These are phyloP conservation scores for Nebria salina DNA, from an alignment of 2,888 invertebrate species.

Conservation along the genomic window DNA sequence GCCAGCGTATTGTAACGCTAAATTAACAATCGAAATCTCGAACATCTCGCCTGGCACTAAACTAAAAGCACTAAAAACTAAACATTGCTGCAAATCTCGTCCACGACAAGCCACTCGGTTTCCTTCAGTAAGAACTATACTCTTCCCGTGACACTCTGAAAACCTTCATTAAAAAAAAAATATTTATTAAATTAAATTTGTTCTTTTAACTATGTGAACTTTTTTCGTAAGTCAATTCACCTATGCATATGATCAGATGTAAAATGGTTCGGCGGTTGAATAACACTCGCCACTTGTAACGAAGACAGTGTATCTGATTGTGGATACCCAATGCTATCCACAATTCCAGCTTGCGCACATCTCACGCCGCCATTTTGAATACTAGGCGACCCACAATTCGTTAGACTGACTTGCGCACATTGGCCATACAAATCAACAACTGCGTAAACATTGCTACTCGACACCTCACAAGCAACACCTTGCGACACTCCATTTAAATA, in stretches of 20 bases:
- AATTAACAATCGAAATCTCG: slow-evolving; percentile 76
- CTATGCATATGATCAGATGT: slow-evolving; percentile 53
- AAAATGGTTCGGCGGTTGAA: slow-evolving; percentile 55
- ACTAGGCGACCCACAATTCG: slow-evolving; percentile 57
- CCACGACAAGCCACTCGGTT: slow-evolving; percentile 73
- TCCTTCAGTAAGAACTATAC: slow-evolving; percentile 74
- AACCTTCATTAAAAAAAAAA: slow-evolving; percentile 59
- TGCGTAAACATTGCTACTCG: slow-evolving; percentile 85
- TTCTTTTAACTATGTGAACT: neutral
- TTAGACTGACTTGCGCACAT: slow-evolving; percentile 84
- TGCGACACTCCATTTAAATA: slow-evolving; percentile 88
- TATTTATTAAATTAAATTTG: neutral
- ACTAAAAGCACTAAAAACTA: slow-evolving; percentile 78
- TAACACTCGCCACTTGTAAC: slow-evolving; percentile 57
- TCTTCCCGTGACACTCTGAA: slow-evolving; percentile 75
- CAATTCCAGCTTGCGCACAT: slow-evolving; percentile 61
- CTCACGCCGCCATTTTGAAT: slow-evolving; percentile 56
- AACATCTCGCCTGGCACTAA: slow-evolving; percentile 80
- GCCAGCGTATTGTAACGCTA: slow-evolving; percentile 74
- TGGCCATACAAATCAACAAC: slow-evolving; percentile 96
- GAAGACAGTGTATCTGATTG: slow-evolving; percentile 60
- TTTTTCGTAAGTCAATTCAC: slow-evolving; percentile 33
- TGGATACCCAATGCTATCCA: slow-evolving; percentile 58
- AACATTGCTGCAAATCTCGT: slow-evolving; percentile 63
- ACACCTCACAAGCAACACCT: slow-evolving; percentile 83